Evolutionary conservation across 2,797 vertebrate species (phyloP).

Genomic region (Simalia tracyae): DNA sequence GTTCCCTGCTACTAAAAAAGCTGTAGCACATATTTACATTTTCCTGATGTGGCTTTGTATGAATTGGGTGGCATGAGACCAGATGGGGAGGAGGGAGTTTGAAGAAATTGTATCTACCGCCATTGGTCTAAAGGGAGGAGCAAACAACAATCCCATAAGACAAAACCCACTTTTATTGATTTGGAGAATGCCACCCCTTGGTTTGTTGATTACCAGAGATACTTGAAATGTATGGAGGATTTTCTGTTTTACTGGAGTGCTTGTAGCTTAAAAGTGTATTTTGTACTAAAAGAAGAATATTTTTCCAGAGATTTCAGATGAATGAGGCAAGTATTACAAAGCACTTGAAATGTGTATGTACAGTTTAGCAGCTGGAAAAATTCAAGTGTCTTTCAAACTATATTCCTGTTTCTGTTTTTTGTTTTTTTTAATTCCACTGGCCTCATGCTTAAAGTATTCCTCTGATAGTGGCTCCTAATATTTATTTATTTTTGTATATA

Average conservation of each 20-base stretch:
- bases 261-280: neutral
- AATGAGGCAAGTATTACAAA: fast-evolving
- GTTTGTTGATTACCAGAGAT: neutral
- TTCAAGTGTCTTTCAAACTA: neutral
- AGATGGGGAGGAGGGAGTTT: constrained; percentile 40
- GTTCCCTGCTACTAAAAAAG: constrained; percentile 32
- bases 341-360: neutral
- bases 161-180: constrained; percentile 56
- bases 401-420: neutral
- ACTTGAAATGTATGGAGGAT: neutral
- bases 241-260: neutral
- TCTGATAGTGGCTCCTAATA: neutral
- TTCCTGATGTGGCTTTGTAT: constrained; percentile 33
- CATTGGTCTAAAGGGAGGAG: constrained; percentile 60
- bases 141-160: constrained; percentile 44
- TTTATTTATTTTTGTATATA: too few relatives aligned
- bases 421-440: too few relatives aligned
- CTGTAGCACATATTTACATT: neutral
- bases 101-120: constrained; percentile 68
- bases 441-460: neutral
- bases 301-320: constrained; percentile 16
- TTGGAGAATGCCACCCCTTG: neutral
- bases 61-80: constrained; percentile 50
- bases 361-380: neutral
- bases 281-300: neutral